Evolutionary conservation across 2,888 invertebrate species (phyloP).

Genomic region (Trissolcus brochymenae): DNA sequence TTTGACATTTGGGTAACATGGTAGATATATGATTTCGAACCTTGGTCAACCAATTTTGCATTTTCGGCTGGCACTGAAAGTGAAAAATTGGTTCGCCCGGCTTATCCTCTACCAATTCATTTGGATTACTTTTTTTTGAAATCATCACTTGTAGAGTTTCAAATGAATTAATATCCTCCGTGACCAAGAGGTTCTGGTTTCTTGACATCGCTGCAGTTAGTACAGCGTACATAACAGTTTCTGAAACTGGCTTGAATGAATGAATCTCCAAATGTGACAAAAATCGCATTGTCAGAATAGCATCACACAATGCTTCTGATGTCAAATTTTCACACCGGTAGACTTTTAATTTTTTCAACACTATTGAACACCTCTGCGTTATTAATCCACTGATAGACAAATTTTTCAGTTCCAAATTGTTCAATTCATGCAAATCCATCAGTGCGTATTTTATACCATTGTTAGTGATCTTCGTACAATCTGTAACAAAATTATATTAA

Average conservation of each 20-base stretch:
- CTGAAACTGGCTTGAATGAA: constrained; percentile 21
- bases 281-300: constrained; percentile 25
- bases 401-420: constrained; percentile 36
- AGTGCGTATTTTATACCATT: constrained; percentile 18
- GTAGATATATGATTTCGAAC: constrained; percentile 22
- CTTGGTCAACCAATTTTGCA: constrained; percentile 19
- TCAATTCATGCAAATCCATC: constrained; percentile 22
- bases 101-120: neutral
- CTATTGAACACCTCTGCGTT: constrained; percentile 6
- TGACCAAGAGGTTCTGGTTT: constrained; percentile 27
- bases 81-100: constrained; percentile 15
- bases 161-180: constrained; percentile 24
- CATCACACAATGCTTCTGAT: constrained; percentile 25
- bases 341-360: constrained; percentile 32
- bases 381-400: constrained; percentile 20
- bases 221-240: constrained; percentile 27
- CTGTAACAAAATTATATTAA: constrained; percentile 18
- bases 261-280: constrained; percentile 40
- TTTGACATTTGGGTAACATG: constrained; percentile 25
- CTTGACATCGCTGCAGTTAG: constrained; percentile 39
- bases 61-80: constrained; percentile 19
- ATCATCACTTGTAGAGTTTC: constrained; percentile 31
- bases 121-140: constrained; percentile 9
- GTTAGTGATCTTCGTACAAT: constrained; percentile 28
- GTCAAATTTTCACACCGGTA: constrained; percentile 28